A percentile compares a stretch with the other conserved stretches of the same genome.
These are phyloP conservation scores for Porites divaricata DNA, from an alignment of 92 coral and sea anemone species.

Conservation along the genomic window DNA sequence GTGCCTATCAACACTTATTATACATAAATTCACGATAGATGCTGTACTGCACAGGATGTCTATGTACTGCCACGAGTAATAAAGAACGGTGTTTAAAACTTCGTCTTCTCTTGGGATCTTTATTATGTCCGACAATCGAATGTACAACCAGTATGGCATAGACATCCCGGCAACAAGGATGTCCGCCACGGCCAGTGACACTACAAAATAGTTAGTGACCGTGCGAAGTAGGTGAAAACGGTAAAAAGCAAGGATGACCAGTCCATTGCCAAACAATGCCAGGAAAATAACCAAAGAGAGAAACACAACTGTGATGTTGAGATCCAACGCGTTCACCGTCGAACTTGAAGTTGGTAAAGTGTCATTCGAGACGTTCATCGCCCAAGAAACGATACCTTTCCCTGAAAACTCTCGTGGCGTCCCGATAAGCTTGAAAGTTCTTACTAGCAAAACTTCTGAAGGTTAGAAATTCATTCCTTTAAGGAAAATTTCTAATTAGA, in stretches of 20 bases:
- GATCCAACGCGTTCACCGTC: background rate
- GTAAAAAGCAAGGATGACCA: slow-evolving; percentile 72
- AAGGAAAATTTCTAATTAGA: slow-evolving; percentile 28
- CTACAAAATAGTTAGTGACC: slow-evolving; percentile 82
- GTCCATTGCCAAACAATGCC: slow-evolving; percentile 76
- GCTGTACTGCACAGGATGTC: slow-evolving; percentile 86
- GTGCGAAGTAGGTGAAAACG: slow-evolving; percentile 73
- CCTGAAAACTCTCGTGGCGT: background rate
- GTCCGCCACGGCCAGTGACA: slow-evolving; percentile 84
- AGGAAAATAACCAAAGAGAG: slow-evolving; percentile 61
- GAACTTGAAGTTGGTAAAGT: slow-evolving; percentile 1
- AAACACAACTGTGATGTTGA: slow-evolving; percentile 23
- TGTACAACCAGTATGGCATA: slow-evolving; percentile 76
- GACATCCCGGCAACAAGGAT: slow-evolving; percentile 69
- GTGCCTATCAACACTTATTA: slow-evolving; percentile 80
- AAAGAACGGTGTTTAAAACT: slow-evolving; percentile 14
- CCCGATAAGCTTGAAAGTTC: background rate
- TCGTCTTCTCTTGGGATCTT: slow-evolving; percentile 34
- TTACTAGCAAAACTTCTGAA: background rate
- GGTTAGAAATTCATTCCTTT: background rate
- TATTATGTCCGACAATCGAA: slow-evolving; percentile 32
- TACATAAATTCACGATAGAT: slow-evolving; percentile 77
- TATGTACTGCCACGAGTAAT: slow-evolving; percentile 79
- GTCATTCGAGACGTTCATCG: slow-evolving; percentile 12
- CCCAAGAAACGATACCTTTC: no score